A percentile compares a stretch with the other conserved stretches of the same genome.
Conservation (phyloP, 1,140 invertebrate genomes). For the Papilio aristodemus region DNA sequence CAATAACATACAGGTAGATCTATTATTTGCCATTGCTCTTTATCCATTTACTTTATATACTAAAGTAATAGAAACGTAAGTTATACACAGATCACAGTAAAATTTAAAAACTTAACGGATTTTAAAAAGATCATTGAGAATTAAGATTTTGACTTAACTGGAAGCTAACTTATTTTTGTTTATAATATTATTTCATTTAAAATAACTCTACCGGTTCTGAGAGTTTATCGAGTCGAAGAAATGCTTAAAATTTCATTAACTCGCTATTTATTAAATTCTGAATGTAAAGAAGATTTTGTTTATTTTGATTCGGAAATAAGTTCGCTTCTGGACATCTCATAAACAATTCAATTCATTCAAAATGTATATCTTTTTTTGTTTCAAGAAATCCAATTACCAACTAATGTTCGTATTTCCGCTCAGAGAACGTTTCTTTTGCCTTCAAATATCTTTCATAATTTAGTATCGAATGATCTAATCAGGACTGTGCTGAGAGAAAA, state of each 20-base stretch:
- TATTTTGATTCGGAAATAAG: background rate
- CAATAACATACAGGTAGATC: conserved; percentile 71
- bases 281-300: background rate
- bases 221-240: too few species aligned
- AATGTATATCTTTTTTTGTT: background rate
- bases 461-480: conserved; percentile 9
- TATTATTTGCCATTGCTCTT: too few species aligned
- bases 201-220: too few species aligned
- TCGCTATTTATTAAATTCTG: too few species aligned
- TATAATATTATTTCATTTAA: too few species aligned
- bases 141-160: too few species aligned
- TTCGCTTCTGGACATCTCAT: background rate
- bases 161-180: background rate
- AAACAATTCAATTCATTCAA: conserved; percentile 5
- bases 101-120: too few species aligned
- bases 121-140: background rate
- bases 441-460: conserved; percentile 17
- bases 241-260: too few species aligned
- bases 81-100: too few species aligned
- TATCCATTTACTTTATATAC: too few species aligned
- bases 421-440: background rate
- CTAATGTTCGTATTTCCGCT: background rate
- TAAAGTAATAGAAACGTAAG: background rate
- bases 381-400: background rate
- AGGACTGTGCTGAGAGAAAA: conserved; percentile 1